Evolutionary conservation across 2,888 invertebrate genomes (phyloP).

Genomic region (Drosophila borborema): DNA sequence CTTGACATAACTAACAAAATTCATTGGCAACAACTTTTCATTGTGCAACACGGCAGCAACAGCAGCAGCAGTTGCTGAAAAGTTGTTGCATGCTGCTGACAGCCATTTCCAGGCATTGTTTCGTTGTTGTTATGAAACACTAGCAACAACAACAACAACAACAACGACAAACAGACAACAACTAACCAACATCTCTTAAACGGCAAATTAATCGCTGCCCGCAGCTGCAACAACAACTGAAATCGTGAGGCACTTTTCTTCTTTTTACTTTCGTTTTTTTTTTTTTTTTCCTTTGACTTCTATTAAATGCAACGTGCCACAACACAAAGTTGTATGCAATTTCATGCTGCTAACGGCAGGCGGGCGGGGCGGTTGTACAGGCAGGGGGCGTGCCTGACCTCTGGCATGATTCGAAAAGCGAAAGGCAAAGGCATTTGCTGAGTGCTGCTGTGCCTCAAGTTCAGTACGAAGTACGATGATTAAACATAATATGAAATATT

Average conservation of each 20-base stretch:
- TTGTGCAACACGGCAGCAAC: slow-evolving; percentile 38
- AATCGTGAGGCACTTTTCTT: slow-evolving; percentile 61
- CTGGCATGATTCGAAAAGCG: slow-evolving; percentile 67
- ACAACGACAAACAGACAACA: slow-evolving; percentile 25
- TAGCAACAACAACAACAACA: slow-evolving; percentile 52
- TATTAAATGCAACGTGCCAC: slow-evolving; percentile 51
- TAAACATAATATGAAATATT: slow-evolving; percentile 21
- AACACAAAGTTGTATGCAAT: slow-evolving; percentile 47
- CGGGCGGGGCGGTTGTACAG: background rate
- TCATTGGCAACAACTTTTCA: slow-evolving; percentile 35
- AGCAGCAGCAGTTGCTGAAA: slow-evolving; percentile 26
- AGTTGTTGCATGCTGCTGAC: slow-evolving; percentile 56
- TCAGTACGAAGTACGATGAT: slow-evolving; percentile 41
- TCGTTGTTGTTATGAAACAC: slow-evolving; percentile 78
- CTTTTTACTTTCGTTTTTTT: slow-evolving; percentile 54
- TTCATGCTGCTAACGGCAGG: slow-evolving; percentile 46
- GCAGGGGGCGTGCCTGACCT: slow-evolving; percentile 59
- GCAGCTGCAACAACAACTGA: slow-evolving; percentile 25
- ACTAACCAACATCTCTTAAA: slow-evolving; percentile 43
- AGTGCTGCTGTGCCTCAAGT: slow-evolving; percentile 41
- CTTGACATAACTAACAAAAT: slow-evolving; percentile 4
- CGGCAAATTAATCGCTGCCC: slow-evolving; percentile 58
- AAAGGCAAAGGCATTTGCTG: slow-evolving; percentile 49
- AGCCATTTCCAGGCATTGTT: slow-evolving; percentile 80
- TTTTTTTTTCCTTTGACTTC: slow-evolving; percentile 9